Evolutionary conservation across 2,797 vertebrate species (phyloP).

Genomic region (Psittacula derbiana): DNA sequence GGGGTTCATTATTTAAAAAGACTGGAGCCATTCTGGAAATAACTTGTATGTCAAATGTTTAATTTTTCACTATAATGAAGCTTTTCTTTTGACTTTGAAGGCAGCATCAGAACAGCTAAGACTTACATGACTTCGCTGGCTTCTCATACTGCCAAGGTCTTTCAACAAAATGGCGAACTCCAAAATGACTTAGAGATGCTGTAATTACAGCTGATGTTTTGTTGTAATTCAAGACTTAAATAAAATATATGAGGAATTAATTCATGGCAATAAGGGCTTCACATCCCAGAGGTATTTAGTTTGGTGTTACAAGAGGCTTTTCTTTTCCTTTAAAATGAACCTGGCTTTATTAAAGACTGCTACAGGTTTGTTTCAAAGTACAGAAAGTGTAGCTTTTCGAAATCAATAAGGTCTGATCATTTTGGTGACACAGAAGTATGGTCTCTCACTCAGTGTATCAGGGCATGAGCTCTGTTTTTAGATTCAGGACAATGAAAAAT

Average conservation of each 20-base stretch:
- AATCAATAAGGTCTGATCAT: constrained; percentile 38
- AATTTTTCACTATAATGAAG: constrained; percentile 56
- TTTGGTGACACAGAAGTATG: constrained; percentile 47
- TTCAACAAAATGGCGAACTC: constrained; percentile 61
- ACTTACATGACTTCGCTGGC: constrained; percentile 46
- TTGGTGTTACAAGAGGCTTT: neutral
- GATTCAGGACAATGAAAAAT: constrained; percentile 38
- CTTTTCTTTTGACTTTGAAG: constrained; percentile 35
- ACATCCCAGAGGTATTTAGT: neutral
- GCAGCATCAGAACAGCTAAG: constrained; percentile 33
- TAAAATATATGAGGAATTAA: constrained; percentile 30
- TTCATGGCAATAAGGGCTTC: neutral
- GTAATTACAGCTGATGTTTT: constrained; percentile 46
- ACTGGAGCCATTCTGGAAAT: constrained; percentile 33
- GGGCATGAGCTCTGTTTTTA: constrained; percentile 39
- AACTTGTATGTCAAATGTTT: constrained; percentile 42
- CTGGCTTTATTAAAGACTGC: neutral
- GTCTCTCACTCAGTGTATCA: constrained; percentile 45
- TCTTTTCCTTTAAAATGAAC: neutral
- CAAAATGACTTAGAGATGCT: constrained; percentile 50
- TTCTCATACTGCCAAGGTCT: constrained; percentile 37
- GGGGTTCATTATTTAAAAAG: constrained; percentile 50
- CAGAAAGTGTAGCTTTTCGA: constrained; percentile 5
- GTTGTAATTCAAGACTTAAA: constrained; percentile 54
- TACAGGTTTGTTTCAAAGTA: neutral